Evolutionary conservation across 2,888 invertebrate genomes (phyloP).

Genomic region (Dryobota labecula): DNA sequence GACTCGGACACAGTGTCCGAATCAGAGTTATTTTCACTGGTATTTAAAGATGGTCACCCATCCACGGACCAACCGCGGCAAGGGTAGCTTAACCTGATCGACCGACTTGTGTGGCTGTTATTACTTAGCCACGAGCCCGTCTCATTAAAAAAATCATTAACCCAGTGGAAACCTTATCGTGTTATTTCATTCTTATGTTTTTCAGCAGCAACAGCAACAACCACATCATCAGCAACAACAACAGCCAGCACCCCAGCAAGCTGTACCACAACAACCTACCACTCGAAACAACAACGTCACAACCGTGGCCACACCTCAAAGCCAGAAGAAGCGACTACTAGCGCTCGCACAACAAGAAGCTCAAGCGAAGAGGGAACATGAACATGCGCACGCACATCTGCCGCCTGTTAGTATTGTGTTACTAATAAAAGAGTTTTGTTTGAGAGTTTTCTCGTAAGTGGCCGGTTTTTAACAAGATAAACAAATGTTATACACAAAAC

Average conservation of each 20-base stretch:
- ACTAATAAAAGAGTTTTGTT: constrained; percentile 32
- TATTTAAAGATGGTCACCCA: no score
- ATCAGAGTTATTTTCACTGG: no score
- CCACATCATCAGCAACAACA: constrained; percentile 64
- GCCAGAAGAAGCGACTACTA: constrained; percentile 96
- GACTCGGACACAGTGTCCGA: no score
- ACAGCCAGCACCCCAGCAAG: constrained; percentile 64
- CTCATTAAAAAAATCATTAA: no score
- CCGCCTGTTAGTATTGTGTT: constrained; percentile 65
- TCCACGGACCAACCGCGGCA: no score
- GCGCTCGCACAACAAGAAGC: constrained; percentile 93
- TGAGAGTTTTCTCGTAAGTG: constrained; percentile 33
- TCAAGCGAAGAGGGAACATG: constrained; percentile 89
- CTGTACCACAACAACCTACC: constrained; percentile 41
- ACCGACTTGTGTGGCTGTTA: no score
- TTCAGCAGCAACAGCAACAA: constrained; percentile 44
- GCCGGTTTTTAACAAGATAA: neutral
- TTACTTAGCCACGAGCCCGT: no score
- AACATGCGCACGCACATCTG: constrained; percentile 87
- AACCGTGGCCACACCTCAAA: constrained; percentile 91
- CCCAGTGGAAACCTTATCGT: no score
- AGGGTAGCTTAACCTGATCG: no score
- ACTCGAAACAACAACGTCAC: constrained; percentile 14
- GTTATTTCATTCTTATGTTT: neutral
- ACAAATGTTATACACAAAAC: neutral